Conservation (phyloP, 2,113 vertebrate genomes). For the Xiphorhynchus elegans region DNA sequence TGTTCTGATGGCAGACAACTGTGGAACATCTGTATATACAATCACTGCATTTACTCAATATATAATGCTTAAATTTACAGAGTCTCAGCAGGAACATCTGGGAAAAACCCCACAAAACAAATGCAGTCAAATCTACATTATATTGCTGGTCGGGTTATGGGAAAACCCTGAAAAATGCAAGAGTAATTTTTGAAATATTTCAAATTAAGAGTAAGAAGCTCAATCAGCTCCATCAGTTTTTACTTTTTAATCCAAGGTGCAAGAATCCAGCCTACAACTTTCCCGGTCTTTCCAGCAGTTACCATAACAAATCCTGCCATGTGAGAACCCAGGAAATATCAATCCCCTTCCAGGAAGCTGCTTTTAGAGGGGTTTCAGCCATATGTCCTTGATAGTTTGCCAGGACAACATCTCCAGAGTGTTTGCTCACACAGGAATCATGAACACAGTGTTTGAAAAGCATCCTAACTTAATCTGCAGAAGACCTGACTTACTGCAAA, state of each 20-base stretch:
- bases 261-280: neutral
- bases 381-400: neutral
- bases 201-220: neutral
- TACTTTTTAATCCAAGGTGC: neutral
- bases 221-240: neutral
- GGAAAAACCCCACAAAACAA: neutral
- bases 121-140: neutral
- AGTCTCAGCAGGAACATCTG: neutral
- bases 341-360: neutral
- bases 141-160: neutral
- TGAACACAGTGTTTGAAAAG: neutral
- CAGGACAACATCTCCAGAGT: neutral
- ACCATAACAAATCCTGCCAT: neutral
- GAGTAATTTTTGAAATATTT: neutral
- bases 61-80: neutral
- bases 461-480: neutral
- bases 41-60: neutral
- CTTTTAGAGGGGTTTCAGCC: neutral
- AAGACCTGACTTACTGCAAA: neutral
- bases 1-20: fast-evolving
- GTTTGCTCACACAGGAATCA: neutral
- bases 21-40: neutral
- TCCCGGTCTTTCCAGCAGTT: neutral
- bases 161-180: neutral
- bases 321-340: neutral